phyloP scores from a whole-genome alignment of 2,797 vertebrate genomes.

The Argentina silus region DNA sequence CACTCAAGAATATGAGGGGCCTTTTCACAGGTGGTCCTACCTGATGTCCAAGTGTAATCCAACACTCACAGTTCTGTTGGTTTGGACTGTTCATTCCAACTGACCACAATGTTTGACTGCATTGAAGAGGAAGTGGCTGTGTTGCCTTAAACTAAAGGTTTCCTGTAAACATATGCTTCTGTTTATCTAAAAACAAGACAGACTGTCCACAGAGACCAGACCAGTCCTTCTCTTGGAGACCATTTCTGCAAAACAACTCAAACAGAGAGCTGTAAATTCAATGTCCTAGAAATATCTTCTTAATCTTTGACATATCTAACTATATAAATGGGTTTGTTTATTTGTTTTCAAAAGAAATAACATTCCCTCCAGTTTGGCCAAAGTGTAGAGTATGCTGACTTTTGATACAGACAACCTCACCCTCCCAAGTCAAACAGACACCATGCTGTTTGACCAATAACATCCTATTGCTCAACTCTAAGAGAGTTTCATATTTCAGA shows the following conservation, averaged over 20 bases:
- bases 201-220: not conserved
- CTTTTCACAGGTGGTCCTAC: not conserved
- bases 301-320: not conserved
- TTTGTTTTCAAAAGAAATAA: no score
- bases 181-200: slow-evolving; percentile 7
- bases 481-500: no score
- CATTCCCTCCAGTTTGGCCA: no score
- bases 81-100: not conserved
- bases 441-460: no score
- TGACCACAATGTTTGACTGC: slow-evolving; percentile 9
- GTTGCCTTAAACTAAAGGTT: not conserved
- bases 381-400: no score
- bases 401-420: no score
- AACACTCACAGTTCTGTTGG: not conserved
- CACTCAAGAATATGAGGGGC: not conserved
- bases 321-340: no score
- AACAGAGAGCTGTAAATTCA: not conserved
- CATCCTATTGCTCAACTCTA: no score
- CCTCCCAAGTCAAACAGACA: no score
- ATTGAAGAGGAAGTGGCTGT: not conserved
- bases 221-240: not conserved
- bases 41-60: not conserved
- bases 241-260: not conserved
- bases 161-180: not conserved
- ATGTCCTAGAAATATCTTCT: not conserved